Conservation (phyloP, 2,797 vertebrate species). For the Sebastes minor region DNA sequence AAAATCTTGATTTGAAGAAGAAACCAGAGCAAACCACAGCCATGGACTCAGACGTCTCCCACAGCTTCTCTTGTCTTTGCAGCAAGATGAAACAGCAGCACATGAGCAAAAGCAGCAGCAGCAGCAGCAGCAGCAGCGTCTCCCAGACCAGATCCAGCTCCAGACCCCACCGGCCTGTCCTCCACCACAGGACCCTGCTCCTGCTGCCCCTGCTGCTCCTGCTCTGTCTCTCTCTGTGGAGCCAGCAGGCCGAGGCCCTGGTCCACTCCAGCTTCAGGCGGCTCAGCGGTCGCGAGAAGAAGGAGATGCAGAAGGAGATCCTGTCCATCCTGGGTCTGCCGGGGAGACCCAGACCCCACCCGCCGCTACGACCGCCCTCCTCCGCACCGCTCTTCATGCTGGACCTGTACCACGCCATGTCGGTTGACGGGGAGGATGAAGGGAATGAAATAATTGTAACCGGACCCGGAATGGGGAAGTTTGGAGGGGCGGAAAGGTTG, state of each 20-base stretch:
- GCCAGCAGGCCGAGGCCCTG: conserved; percentile 80
- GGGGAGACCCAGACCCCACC: conserved; percentile 85
- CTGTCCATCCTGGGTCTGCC: conserved; percentile 91
- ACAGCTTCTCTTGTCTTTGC: conserved; percentile 17
- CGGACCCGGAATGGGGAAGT: conserved; percentile 46
- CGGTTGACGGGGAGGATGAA: conserved; percentile 81
- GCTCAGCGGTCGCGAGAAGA: conserved; percentile 89
- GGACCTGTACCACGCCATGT: conserved; percentile 93
- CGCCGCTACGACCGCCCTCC: conserved; percentile 82
- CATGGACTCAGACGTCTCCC: conserved; percentile 34
- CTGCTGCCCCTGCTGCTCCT: conserved; percentile 69
- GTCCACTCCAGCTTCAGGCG: conserved; percentile 86
- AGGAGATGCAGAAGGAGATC: conserved; percentile 95
- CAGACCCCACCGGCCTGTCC: background rate
- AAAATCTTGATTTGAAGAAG: background rate
- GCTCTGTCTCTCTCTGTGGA: conserved; percentile 76
- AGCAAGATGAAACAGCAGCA: background rate
- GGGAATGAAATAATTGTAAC: conserved; percentile 67
- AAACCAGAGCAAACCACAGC: background rate
- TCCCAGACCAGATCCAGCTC: background rate
- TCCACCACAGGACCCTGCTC: conserved; percentile 54
- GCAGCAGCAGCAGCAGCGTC: background rate
- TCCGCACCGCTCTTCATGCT: conserved; percentile 95
- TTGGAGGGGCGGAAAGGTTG: conserved; percentile 37
- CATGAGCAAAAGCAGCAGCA: background rate